Evolutionary conservation across 2,888 invertebrate genomes (phyloP), one percentile per base, ranked within the genome.

Genomic region (Rhodophaea formosa): DNA sequence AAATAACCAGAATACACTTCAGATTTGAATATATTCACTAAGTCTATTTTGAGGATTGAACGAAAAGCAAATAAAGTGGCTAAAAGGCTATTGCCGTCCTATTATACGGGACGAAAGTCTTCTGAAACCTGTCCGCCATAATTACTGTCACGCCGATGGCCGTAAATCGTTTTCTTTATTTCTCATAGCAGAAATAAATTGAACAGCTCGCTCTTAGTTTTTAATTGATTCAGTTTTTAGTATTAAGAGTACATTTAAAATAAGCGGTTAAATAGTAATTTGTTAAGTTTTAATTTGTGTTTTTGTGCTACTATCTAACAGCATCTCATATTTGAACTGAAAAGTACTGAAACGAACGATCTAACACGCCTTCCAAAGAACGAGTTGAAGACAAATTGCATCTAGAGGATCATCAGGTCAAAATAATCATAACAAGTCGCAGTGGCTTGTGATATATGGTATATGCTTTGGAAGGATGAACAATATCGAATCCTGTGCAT

Each of bases 101-200:
- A 46, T 46, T 12, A 8, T 39, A 52, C 35, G 44, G 43, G 44
- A 45, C 44, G 30, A 54, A 54, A 54, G 30, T 32, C 54, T 54
- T 44, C 32, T 29, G 44, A 45, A 54, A 54, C 15, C 43, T 54
- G 54, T 54, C 32, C 15, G 10, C 54, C 44, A 32, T 54, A 23
- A 54, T 54, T 45, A 54, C 30, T 54, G 44, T 54, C 54, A 54
- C 12, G 32, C 16, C 44, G 44, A 43, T 53, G 45, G 43, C 30
- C 30, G 44, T 54, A 44, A 54, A 54, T 43, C 51, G 51, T 51
- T 51, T 51, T 51, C 35, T 51, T 51, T 51, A 51, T 51, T 51
- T 51, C 51, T 51, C 51, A 17, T 51, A 39, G 32, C 51, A 39
- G 16, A 35, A 51, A 51, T 51, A 51, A 51, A 51, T 35, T 51